phyloP scores from a whole-genome alignment of 2,113 vertebrate genomes.

The Ovis aries region ARS-UI_Ramb_v3.0 NC_056069.1:13172501-13173000 shows the following conservation, averaged over 20 bases:
- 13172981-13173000: not conserved
- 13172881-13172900: not conserved
- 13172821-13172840: not conserved
- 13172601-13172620: not conserved
- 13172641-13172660: not conserved
- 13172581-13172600: not conserved
- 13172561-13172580: not conserved
- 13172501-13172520: not conserved
- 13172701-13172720: not conserved
- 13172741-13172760: not conserved
- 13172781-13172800: not conserved
- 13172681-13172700: not conserved
- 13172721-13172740: not conserved
- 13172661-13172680: not conserved
- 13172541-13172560: not conserved
- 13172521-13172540: not conserved
- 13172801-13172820: not conserved
- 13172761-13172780: not conserved
- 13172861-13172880: not conserved
- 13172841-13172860: not conserved
- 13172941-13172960: not conserved
- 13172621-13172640: conserved; percentile 1
- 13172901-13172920: not conserved
- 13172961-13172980: not conserved
- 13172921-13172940: not conserved